Conservation (phyloP, 2,888 invertebrate species). For the Xestia xanthographa region DNA sequence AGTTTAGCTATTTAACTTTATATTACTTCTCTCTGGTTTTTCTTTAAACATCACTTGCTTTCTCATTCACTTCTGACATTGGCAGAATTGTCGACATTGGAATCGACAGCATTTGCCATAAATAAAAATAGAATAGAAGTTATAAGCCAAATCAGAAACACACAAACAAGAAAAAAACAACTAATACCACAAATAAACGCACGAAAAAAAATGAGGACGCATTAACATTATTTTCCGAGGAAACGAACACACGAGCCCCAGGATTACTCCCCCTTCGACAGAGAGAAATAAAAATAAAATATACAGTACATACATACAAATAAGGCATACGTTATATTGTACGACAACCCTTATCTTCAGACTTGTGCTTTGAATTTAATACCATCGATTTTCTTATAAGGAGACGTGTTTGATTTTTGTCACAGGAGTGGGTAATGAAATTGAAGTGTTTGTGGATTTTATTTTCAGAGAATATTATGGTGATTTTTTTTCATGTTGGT, state of each 20-base stretch:
- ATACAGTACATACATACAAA: slow-evolving; percentile 73
- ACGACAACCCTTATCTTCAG: slow-evolving; percentile 78
- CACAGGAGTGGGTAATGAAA: slow-evolving; percentile 61
- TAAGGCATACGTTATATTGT: slow-evolving; percentile 76
- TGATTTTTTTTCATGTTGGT: neutral
- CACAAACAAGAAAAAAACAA: slow-evolving; percentile 13
- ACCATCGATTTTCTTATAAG: slow-evolving; percentile 75
- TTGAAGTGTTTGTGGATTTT: slow-evolving; percentile 49
- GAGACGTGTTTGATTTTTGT: slow-evolving; percentile 67
- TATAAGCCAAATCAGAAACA: neutral
- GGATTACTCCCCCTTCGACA: slow-evolving; percentile 70
- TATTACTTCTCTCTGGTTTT: too few species aligned
- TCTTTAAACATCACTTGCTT: too few species aligned
- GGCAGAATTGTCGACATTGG: too few species aligned
- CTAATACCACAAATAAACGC: slow-evolving; percentile 55
- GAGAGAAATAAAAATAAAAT: slow-evolving; percentile 71
- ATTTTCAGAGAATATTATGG: slow-evolving; percentile 5
- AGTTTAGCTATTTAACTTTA: too few species aligned
- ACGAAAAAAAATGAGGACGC: slow-evolving; percentile 44
- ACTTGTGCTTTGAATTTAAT: slow-evolving; percentile 76
- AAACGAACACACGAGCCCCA: slow-evolving; percentile 56
- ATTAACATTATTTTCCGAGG: slow-evolving; percentile 64
- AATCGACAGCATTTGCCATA: too few species aligned
- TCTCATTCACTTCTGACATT: too few species aligned
- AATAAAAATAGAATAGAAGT: neutral